Evolutionary conservation across 2,797 vertebrate species (phyloP).

Genomic region (Halcyon badia): DNA sequence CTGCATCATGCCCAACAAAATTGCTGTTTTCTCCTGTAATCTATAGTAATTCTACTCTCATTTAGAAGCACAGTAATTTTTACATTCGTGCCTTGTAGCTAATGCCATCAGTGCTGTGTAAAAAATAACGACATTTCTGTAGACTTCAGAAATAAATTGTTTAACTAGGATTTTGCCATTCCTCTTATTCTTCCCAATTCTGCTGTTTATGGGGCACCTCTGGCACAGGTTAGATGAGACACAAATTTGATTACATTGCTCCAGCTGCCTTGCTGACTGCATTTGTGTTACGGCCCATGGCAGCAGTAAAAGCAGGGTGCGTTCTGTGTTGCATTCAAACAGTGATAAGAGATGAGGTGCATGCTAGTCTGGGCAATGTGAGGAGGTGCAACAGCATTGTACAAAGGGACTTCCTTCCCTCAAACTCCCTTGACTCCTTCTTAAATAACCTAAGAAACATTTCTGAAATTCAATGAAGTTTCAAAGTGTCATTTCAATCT

Average conservation of each 20-base stretch:
- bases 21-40: conserved; percentile 8
- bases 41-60: background rate
- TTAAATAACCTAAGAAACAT: background rate
- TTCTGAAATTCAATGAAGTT: background rate
- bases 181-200: background rate
- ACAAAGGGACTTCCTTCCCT: background rate
- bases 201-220: background rate
- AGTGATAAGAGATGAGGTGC: background rate
- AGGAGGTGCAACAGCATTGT: background rate
- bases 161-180: conserved; percentile 47
- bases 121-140: conserved; percentile 24
- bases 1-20: background rate
- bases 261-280: background rate
- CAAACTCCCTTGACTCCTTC: background rate
- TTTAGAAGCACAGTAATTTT: conserved; percentile 7
- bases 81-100: conserved; percentile 29
- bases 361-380: background rate
- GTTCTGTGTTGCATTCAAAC: background rate
- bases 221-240: conserved; percentile 28
- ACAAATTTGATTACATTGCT: conserved; percentile 23
- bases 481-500: background rate
- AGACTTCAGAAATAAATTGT: conserved; percentile 46
- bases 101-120: background rate
- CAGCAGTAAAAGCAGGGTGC: background rate
- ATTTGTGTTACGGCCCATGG: background rate